Evolutionary conservation across 2,113 vertebrate species (phyloP), one percentile per base, ranked within the genome.

Genomic region (Tenebrosternarchus preto): DNA sequence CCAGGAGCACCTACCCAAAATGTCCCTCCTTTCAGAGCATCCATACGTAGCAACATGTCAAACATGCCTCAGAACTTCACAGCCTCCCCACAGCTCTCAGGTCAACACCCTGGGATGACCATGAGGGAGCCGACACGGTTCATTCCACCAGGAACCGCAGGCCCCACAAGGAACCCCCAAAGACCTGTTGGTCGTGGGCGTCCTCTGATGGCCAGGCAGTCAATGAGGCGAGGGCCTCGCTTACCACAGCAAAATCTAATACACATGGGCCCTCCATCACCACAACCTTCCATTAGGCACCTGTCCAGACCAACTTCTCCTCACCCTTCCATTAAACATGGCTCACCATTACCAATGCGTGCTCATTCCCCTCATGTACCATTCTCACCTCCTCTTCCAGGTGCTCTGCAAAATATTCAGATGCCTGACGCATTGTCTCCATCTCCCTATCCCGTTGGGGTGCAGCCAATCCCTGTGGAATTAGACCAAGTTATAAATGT

Each of bases 191-290:
- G 90, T 50, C 86, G 91, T 71, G 93, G 92, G 25, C 93, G 90
- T 16, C 90, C 93, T 12, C 85, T 94, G 0, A 88, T 91, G 73
- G 88, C 80, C 24, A 88, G 83, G 43, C 91, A 90, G 46, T 91
- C 92, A 16, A 39, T 89, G 31, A 86, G 90, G 73, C 78, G 8
- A 63, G 29, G 50, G 61, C 85, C 80, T 56, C 67, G 80, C 53
- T 93, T 92, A 68, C 91, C 92, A 69, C 92, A 93, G 69, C 84
- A 80, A 63, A 92, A 90, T 15, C 73, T 92, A 46, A 94, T 92
- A 85, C 83, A 89, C 39, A 90, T 88, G 80, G 64, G 81, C 9
- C 85, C 77, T 53, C 82, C 84, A 64, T 88, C 88, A 70, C 91
- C 57, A 71, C 90, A 88, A 6, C 87, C 88, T 1, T 91, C 92